phyloP scores from a whole-genome alignment of 1,140 invertebrate genomes.

The Ladona fulva region DNA sequence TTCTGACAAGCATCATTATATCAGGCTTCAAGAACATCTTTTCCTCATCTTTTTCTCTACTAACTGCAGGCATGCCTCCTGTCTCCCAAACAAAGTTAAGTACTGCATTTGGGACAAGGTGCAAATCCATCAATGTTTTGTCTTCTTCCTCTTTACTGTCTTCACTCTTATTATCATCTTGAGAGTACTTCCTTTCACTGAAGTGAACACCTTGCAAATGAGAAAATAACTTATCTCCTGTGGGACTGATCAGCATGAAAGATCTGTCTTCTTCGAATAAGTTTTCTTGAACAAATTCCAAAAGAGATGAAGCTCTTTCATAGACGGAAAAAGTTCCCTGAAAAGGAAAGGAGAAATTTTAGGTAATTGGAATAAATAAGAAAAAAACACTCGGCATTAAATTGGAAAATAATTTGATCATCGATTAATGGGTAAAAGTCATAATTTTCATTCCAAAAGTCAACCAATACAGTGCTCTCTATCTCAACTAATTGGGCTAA shows the following conservation, averaged over 20 bases:
- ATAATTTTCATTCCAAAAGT: too few relatives aligned
- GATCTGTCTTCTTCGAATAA: neutral
- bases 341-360: neutral
- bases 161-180: neutral
- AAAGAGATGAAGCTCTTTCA: neutral
- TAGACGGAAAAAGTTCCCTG: neutral
- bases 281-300: neutral
- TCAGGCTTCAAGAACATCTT: neutral
- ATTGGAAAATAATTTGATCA: too few relatives aligned
- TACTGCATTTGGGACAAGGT: neutral
- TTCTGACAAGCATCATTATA: neutral
- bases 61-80: too few relatives aligned
- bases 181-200: neutral
- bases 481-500: too few relatives aligned
- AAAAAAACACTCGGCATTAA: too few relatives aligned
- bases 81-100: neutral
- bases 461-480: too few relatives aligned
- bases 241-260: neutral
- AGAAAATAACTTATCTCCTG: neutral
- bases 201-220: neutral
- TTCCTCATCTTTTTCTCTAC: neutral
- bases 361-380: too few relatives aligned
- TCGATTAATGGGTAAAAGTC: too few relatives aligned
- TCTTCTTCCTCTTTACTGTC: neutral
- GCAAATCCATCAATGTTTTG: neutral